Percentiles rank a stretch among this genome's conserved stretches.
Evolutionary conservation across 2,113 vertebrate species (phyloP).

Genomic region (Amia ocellicauda): DNA sequence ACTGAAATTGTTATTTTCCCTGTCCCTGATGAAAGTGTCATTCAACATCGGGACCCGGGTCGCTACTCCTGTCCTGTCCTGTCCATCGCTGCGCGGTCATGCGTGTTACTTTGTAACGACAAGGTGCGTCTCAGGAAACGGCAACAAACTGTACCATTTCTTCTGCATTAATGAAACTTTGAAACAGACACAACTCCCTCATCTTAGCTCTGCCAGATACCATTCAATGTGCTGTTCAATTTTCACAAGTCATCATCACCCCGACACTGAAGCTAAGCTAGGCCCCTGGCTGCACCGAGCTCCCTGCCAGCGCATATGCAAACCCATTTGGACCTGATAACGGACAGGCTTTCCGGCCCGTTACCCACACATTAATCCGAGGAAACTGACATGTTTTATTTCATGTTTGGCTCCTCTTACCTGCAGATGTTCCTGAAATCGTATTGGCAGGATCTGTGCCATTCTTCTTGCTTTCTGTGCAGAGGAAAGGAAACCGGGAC

Average conservation of each 20-base stretch:
- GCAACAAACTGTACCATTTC: no score
- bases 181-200: no score
- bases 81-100: no score
- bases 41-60: no score
- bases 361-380: conserved; percentile 18
- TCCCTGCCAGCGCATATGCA: conserved; percentile 47
- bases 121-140: no score
- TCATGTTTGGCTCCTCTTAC: conserved; percentile 47
- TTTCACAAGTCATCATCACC: conserved; percentile 66
- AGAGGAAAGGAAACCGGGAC: conserved; percentile 39
- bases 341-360: conserved; percentile 26
- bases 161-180: no score
- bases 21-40: no score
- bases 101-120: no score
- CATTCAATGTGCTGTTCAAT: conserved; percentile 47
- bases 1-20: no score
- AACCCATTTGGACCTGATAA: conserved; percentile 54
- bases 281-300: conserved; percentile 65
- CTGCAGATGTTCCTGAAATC: conserved; percentile 77
- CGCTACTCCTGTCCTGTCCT: no score
- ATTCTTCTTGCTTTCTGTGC: conserved; percentile 48
- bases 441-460: conserved; percentile 71
- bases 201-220: background rate
- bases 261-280: conserved; percentile 49
- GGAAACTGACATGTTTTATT: conserved; percentile 15